Evolutionary conservation across 2,888 invertebrate species (phyloP).

Genomic region (Sinhomidia bicolor): DNA sequence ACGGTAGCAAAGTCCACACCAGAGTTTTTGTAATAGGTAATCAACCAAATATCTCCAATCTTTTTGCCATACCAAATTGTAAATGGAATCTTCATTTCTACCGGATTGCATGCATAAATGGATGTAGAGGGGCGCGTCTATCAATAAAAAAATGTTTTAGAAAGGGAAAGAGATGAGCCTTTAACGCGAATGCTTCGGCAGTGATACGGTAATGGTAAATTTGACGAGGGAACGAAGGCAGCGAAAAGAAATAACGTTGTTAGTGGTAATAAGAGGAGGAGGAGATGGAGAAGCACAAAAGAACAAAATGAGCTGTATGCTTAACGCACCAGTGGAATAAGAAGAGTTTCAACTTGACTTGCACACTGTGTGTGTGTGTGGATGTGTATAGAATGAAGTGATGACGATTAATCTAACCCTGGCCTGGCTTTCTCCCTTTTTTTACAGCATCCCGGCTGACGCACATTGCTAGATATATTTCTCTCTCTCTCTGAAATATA

Average conservation of each 20-base stretch:
- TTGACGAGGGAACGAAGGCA: neutral
- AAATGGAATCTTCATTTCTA: too few relatives aligned
- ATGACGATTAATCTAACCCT: constrained; percentile 64
- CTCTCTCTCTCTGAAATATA: constrained; percentile 7
- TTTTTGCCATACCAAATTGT: too few relatives aligned
- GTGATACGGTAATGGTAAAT: too few relatives aligned
- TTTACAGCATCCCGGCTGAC: constrained; percentile 57
- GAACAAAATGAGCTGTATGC: constrained; percentile 4
- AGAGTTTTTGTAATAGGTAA: too few relatives aligned
- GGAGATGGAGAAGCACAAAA: neutral
- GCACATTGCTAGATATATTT: constrained; percentile 47
- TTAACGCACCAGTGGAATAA: constrained; percentile 22
- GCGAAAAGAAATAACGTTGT: constrained; percentile 8
- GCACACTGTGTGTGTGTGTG: neutral
- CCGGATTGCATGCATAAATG: too few relatives aligned
- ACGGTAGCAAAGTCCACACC: too few relatives aligned
- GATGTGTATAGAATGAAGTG: constrained; percentile 18
- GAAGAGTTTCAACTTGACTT: constrained; percentile 16
- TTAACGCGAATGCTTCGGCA: too few relatives aligned
- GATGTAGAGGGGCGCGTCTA: too few relatives aligned
- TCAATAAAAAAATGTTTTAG: too few relatives aligned
- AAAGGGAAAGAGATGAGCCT: too few relatives aligned
- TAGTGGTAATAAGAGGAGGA: neutral
- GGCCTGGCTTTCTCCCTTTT: constrained; percentile 56
- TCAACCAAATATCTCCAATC: too few relatives aligned